phyloP scores from a whole-genome alignment of 2,888 invertebrate genomes.

The Amiota communis region DNA sequence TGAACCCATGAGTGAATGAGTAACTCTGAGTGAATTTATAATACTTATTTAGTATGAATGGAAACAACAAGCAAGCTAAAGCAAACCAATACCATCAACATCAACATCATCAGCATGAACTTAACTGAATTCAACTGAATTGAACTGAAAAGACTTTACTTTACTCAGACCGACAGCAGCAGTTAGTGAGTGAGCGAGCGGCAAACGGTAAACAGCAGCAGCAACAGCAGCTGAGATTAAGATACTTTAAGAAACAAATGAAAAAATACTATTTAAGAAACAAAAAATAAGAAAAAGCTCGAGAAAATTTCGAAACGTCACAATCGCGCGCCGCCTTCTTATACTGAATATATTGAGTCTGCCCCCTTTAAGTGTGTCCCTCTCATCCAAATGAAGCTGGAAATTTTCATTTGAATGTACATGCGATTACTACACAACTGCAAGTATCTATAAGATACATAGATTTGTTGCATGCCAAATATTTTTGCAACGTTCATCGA shows the following conservation, averaged over 20 bases:
- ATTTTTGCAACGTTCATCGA: too few species aligned
- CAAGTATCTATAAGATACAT: not conserved
- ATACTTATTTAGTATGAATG: too few species aligned
- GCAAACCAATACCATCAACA: too few species aligned
- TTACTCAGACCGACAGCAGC: slow-evolving; percentile 16
- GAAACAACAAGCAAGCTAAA: too few species aligned
- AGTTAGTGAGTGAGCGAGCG: slow-evolving; percentile 60
- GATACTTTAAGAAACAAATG: not conserved
- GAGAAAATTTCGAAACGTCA: slow-evolving; percentile 49
- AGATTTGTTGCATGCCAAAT: not conserved
- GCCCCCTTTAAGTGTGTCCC: not conserved
- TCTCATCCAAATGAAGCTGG: slow-evolving; percentile 35
- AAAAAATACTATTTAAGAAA: not conserved
- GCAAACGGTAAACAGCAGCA: slow-evolving; percentile 64
- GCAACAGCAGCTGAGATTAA: slow-evolving; percentile 24
- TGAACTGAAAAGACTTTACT: too few species aligned
- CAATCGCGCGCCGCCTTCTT: slow-evolving; percentile 21
- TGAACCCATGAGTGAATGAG: too few species aligned
- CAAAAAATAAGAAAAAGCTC: slow-evolving; percentile 33
- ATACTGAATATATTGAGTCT: not conserved
- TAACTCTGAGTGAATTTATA: too few species aligned
- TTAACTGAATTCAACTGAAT: too few species aligned
- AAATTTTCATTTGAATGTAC: slow-evolving; percentile 50
- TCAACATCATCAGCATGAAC: too few species aligned
- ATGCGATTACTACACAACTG: not conserved